Base-by-base conservation (phyloP, 2,113 vertebrate genomes). In the Xiphophorus hellerii region DNA sequence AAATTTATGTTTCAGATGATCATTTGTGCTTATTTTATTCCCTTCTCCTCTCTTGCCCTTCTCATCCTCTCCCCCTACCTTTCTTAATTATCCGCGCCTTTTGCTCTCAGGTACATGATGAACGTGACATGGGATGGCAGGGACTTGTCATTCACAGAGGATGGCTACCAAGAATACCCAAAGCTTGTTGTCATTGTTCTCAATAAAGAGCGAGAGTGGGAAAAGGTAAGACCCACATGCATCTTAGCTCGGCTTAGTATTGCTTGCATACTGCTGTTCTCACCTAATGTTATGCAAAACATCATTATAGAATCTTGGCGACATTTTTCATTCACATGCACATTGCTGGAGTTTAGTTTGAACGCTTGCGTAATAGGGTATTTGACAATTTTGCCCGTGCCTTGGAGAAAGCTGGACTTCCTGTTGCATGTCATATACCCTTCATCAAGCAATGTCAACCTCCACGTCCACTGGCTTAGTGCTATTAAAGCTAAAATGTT, bases 131-230 rank as follows among this genome's bases (percentile, higher is more conserved):
- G 98, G 98, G 95, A 98, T 78, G 97, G 96, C 70, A 95, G 94
- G 91, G 98, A 99, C 91, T 84, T 99, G 94, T 99, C 98, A 84
- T 99, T 99, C 95, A 99, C 97, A 0, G 97, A 97, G 27, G 97
- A 99, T 25, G 98, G 98, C 27, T 99, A 99, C 71, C 98, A 99
- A 88, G 96, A 96, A 5, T 93, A 96, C 80, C 98, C 98, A 68
- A 96, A 96, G 88, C 95, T 99, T 87, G 97, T 98, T 90, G 97
- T 99, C 89, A 97, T 98, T 0, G 96, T 99, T 58, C 93, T 99
- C 73, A 99, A 99, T 93, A 98, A 98, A 58, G 95, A 98, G 1
- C 94, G 98, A 0, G 93, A 96, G 2, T 99, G 98, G 98, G 98
- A 99, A n/a, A 99, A 99, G 97, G 98, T 97, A 94, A 92, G 95